Conservation (phyloP, 2,797 vertebrate species). For the Sebastes hubbsi region DNA sequence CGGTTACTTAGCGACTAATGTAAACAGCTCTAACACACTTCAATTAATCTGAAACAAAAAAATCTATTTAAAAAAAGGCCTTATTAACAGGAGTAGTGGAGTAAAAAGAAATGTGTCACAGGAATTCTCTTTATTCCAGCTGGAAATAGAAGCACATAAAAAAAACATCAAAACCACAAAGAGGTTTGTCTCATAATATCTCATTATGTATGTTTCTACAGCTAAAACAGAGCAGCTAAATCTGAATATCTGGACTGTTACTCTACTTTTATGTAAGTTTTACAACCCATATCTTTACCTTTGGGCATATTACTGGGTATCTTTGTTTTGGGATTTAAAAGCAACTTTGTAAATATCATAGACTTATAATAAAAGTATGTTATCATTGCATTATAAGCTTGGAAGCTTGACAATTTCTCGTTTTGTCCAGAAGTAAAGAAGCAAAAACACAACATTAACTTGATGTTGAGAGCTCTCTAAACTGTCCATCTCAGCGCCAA, state of each 20-base stretch:
- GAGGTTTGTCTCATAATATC: not conserved
- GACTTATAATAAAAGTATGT: not conserved
- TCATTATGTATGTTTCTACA: not conserved
- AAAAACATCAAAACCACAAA: not conserved
- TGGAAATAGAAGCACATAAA: not conserved
- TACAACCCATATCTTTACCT: not conserved
- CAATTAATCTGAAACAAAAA: not conserved
- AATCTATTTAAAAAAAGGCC: not conserved
- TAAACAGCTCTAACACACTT: not conserved
- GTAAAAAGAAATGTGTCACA: not conserved
- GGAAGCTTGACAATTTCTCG: not conserved
- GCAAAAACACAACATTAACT: slow-evolving; percentile 3
- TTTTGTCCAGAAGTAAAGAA: not conserved
- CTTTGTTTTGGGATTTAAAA: not conserved
- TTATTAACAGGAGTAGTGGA: not conserved
- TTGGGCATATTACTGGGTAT: not conserved
- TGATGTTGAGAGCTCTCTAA: not conserved
- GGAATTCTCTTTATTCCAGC: not conserved
- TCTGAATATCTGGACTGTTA: not conserved
- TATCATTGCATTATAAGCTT: not conserved
- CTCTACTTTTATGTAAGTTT: not conserved
- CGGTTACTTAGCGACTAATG: not conserved
- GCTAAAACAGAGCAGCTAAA: not conserved
- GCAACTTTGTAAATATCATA: not conserved
- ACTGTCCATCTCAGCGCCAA: slow-evolving; percentile 29